Base-by-base conservation (phyloP, 92 coral and sea anemone genomes). In the Actinernus sp. region DNA sequence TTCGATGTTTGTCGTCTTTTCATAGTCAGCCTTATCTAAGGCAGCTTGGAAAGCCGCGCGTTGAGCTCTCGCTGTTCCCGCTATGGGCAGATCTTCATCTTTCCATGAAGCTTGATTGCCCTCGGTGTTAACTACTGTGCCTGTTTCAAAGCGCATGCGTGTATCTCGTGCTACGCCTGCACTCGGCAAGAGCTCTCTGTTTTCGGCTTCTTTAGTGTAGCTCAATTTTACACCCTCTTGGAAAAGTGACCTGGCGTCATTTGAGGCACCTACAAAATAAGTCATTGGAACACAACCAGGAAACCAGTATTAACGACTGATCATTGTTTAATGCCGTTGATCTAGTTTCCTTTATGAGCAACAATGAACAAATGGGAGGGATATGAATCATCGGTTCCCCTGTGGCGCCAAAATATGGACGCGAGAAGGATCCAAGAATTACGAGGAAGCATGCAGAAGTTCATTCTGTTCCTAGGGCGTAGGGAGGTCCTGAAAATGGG, bases 61-160 rank as follows among this genome's bases (percentile, higher is more conserved):
- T 29, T 80, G 66, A 0, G 92, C 92, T 11, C 69, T 58, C 46
- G 97, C 92, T n/a, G 71, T 31, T 6, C 96, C 96, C 2, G 75
- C 33, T 18, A 55, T 57, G 4, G 83, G 84, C 11, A 76, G 78
- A 0, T 77, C 77, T 3, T 90, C 97, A 0, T 71, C 89, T 24
- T 57, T 77, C 84, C 81, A 71, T 7, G 82, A 49, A 31, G 49
- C 67, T 46, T 57, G 59, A 29, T 73, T 70, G 9, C 73, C 69
- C 43, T 86, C 86, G 8, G 97, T 89, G 28, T 67, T 69, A 27
- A 65, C 68, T 11, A 86, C 89, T 41, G 74, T 62, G 9, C 90
- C 92, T 38, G 70, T 69, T 48, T 90, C 97, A 66, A 90, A 90
- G 75, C 78, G 62, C 38, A 79, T 76, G 22, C 97, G 88, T 1